Conservation (phyloP, 2,113 vertebrate genomes). For the Monarcha castaneiventris region DNA sequence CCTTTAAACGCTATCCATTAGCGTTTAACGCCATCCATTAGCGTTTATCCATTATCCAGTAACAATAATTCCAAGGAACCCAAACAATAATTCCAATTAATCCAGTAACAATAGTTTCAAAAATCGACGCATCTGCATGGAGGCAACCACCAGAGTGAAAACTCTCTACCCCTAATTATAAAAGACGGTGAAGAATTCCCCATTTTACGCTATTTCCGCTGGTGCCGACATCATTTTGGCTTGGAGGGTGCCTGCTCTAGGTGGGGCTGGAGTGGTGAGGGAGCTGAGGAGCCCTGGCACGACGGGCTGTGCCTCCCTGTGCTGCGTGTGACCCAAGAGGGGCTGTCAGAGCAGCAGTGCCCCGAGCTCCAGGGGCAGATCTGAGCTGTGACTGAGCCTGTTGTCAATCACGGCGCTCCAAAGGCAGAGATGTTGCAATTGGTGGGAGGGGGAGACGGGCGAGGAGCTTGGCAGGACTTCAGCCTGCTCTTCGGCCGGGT, state of each 20-base stretch:
- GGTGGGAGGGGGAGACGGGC: background rate
- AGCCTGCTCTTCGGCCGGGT: background rate
- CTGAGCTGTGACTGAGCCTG: background rate
- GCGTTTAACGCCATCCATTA: too few relatives aligned
- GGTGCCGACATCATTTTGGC: background rate
- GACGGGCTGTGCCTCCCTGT: background rate
- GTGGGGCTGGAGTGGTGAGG: background rate
- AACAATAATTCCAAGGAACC: too few relatives aligned
- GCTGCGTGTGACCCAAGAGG: background rate
- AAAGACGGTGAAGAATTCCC: accelerated
- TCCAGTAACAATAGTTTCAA: too few relatives aligned
- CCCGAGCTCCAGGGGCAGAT: background rate
- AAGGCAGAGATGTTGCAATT: constrained; percentile 13
- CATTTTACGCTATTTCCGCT: background rate
- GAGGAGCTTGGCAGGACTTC: background rate
- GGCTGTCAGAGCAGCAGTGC: background rate
- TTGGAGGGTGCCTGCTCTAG: background rate
- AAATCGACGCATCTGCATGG: accelerated
- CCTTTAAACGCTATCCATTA: background rate
- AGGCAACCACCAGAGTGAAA: background rate
- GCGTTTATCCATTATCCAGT: too few relatives aligned
- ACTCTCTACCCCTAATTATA: background rate
- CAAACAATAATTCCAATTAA: too few relatives aligned
- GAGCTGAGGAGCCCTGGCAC: background rate
- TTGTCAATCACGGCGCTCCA: background rate